Evolutionary conservation across 1,140 invertebrate species (phyloP).

Genomic region (Pogonomyrmex californicus): DNA sequence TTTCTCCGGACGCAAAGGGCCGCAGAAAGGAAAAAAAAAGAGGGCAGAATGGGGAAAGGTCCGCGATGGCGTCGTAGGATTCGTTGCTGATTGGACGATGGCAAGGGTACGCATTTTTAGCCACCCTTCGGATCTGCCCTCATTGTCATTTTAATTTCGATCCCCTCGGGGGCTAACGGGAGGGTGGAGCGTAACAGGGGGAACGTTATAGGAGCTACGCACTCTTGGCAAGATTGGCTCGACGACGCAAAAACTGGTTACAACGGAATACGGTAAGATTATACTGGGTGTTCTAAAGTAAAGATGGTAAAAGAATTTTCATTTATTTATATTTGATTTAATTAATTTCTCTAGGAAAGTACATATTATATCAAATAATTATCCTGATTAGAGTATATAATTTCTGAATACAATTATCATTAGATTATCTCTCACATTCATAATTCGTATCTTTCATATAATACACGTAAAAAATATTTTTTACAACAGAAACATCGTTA

Average conservation of each 20-base stretch:
- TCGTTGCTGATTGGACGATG: constrained; percentile 83
- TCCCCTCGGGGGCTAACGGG: constrained; percentile 75
- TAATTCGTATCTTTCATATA: neutral
- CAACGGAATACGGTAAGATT: constrained; percentile 65
- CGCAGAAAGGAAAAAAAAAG: constrained; percentile 50
- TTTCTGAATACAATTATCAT: neutral
- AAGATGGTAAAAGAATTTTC: neutral
- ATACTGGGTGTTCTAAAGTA: constrained; percentile 63
- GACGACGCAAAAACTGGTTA: constrained; percentile 81
- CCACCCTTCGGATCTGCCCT: constrained; percentile 85
- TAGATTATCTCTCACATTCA: neutral
- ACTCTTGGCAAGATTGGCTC: constrained; percentile 81
- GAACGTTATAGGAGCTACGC: constrained; percentile 72
- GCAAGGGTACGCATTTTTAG: constrained; percentile 83
- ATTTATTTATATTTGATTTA: neutral
- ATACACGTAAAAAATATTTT: neutral
- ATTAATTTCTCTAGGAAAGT: neutral
- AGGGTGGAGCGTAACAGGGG: constrained; percentile 65
- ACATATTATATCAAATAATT: neutral
- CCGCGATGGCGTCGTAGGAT: constrained; percentile 83
- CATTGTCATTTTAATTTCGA: constrained; percentile 87
- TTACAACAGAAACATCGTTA: neutral
- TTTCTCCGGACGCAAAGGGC: constrained; percentile 51
- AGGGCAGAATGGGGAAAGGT: constrained; percentile 67
- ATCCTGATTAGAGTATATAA: neutral